Percentiles rank a stretch among this genome's conserved stretches.
phyloP scores from a whole-genome alignment of 1,140 invertebrate species.

The Neelides sp. region DNA sequence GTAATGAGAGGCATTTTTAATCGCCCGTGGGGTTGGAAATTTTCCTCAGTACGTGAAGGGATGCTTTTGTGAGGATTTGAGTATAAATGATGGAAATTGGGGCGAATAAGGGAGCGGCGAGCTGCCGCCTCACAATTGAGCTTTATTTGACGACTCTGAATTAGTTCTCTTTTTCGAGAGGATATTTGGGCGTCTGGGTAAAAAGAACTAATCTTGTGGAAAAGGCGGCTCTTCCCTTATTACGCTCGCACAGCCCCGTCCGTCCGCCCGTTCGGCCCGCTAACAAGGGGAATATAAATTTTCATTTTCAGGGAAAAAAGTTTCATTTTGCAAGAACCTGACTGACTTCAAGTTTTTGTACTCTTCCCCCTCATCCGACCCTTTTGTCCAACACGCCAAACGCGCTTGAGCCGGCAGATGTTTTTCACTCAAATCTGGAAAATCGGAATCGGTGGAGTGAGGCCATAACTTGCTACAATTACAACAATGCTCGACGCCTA shows the following conservation, averaged over 20 bases:
- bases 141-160: background rate
- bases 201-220: slow-evolving; percentile 23
- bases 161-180: background rate
- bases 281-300: slow-evolving; percentile 19
- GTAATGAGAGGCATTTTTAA: slow-evolving; percentile 13
- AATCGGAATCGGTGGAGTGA: no score
- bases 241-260: no score
- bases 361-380: background rate
- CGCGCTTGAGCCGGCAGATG: slow-evolving; percentile 20
- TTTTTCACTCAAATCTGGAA: slow-evolving; percentile 26
- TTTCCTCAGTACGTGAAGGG: slow-evolving; percentile 4
- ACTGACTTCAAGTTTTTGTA: slow-evolving; percentile 10
- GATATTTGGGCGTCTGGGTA: no score
- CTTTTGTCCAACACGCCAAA: background rate
- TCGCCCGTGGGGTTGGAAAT: slow-evolving; percentile 1
- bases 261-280: no score
- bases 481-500: no score
- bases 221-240: no score
- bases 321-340: slow-evolving; percentile 7
- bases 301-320: slow-evolving; percentile 8
- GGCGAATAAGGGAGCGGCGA: slow-evolving; percentile 8
- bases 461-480: no score
- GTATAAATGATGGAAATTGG: slow-evolving; percentile 15
- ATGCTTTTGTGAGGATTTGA: slow-evolving; percentile 9
- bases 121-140: slow-evolving; percentile 2